Evolutionary conservation across 2,888 invertebrate genomes (phyloP).

Genomic region (Ochropacha duplaris): DNA sequence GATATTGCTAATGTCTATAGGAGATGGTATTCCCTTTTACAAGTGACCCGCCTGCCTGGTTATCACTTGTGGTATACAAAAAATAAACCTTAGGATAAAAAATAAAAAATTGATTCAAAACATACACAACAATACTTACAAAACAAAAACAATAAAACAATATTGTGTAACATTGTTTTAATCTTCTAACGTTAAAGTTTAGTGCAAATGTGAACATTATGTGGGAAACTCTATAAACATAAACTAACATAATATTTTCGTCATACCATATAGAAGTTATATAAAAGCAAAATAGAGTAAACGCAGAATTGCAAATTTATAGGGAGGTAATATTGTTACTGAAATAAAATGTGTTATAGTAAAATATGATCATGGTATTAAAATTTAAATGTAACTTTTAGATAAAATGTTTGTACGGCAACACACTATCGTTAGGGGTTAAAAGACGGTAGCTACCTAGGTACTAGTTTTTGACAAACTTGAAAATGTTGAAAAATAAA

Average conservation of each 20-base stretch:
- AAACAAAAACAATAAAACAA: slow-evolving; percentile 6
- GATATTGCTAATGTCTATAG: no score
- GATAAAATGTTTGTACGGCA: no score
- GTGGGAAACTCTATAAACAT: neutral
- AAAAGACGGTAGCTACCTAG: no score
- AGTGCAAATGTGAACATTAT: neutral
- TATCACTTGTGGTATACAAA: no score
- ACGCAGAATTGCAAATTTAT: neutral
- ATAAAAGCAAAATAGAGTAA: neutral
- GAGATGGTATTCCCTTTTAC: no score
- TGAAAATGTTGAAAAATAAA: no score
- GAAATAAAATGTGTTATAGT: neutral
- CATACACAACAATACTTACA: slow-evolving; percentile 11
- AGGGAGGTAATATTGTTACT: neutral
- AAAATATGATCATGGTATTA: no score
- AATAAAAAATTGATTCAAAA: neutral
- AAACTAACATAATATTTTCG: neutral
- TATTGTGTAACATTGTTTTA: slow-evolving; percentile 11
- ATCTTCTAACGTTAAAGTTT: neutral
- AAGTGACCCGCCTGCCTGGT: no score
- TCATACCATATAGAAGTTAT: no score
- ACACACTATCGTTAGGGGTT: no score
- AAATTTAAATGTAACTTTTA: no score
- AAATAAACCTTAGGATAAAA: neutral
- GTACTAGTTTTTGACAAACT: no score